A percentile compares a stretch with the other conserved stretches of the same genome.
phyloP scores from a whole-genome alignment of 2,888 invertebrate species.

The Rugalucina vietnamica region DNA sequence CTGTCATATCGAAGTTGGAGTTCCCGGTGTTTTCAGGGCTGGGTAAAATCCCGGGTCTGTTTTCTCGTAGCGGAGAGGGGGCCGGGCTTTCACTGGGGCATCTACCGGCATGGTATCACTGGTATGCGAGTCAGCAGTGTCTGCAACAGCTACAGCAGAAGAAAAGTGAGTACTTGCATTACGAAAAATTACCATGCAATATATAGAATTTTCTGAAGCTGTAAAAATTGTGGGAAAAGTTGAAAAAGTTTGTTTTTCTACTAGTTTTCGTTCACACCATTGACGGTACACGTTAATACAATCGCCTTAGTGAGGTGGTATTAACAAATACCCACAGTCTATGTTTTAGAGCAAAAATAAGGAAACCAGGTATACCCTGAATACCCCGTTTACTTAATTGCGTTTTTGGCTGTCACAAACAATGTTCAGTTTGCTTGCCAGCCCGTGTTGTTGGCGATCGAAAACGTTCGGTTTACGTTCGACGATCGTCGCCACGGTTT shows the following conservation, averaged over 20 bases:
- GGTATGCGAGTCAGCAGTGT: slow-evolving; percentile 68
- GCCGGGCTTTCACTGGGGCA: slow-evolving; percentile 51
- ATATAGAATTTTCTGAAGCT: too few relatives aligned
- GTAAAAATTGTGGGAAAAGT: too few relatives aligned
- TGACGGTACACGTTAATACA: not conserved
- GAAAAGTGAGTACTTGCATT: slow-evolving; percentile 13
- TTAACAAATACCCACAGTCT: not conserved
- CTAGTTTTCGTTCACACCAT: too few relatives aligned
- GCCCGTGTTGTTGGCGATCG: too few relatives aligned
- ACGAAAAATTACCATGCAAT: too few relatives aligned
- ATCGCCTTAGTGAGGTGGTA: not conserved
- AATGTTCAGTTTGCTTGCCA: too few relatives aligned
- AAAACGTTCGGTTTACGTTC: too few relatives aligned
- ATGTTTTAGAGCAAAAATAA: not conserved
- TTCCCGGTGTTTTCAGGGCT: slow-evolving; percentile 42
- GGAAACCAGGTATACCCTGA: too few relatives aligned
- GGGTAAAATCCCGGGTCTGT: not conserved
- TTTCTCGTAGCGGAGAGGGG: slow-evolving; percentile 37
- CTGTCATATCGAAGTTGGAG: slow-evolving; percentile 64
- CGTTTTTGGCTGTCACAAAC: too few relatives aligned
- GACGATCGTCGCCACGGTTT: too few relatives aligned
- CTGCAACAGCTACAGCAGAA: slow-evolving; percentile 57
- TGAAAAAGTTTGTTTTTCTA: not conserved
- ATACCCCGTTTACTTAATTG: too few relatives aligned
- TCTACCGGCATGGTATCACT: slow-evolving; percentile 69